These are phyloP conservation scores for Mormyrus lacerda DNA, from an alignment of 2,113 vertebrate genomes.

Conservation along the genomic window DNA sequence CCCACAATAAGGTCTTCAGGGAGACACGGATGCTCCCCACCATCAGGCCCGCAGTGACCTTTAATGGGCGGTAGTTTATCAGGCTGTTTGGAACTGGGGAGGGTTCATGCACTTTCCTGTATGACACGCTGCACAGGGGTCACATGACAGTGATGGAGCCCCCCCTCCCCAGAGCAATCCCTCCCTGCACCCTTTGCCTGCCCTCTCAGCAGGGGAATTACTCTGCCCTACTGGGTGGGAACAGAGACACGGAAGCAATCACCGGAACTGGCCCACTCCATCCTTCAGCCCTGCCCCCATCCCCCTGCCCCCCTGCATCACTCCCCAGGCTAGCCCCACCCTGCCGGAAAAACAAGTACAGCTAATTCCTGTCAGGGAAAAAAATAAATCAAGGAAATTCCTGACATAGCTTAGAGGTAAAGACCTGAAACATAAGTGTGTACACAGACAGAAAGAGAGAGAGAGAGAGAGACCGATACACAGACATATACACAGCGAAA, in stretches of 20 bases:
- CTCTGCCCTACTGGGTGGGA: background rate
- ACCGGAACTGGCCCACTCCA: background rate
- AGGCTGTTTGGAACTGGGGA: background rate
- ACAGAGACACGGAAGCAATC: background rate
- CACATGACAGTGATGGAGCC: background rate
- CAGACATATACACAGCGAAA: no score
- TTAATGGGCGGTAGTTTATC: background rate
- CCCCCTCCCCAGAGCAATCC: no score
- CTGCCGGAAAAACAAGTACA: constrained; percentile 9
- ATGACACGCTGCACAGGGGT: background rate
- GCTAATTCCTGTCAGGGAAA: constrained; percentile 17
- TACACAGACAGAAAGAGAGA: background rate
- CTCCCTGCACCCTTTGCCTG: background rate
- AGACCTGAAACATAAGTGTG: constrained; percentile 1
- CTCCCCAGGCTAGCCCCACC: background rate
- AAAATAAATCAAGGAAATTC: constrained; percentile 23
- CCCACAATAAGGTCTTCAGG: no score
- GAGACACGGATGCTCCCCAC: background rate
- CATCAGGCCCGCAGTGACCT: background rate
- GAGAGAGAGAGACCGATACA: background rate
- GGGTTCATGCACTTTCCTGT: background rate
- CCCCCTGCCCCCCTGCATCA: background rate
- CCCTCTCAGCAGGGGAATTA: background rate
- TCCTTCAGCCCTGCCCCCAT: background rate
- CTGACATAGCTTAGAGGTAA: constrained; percentile 10